Conservation (phyloP, 1,140 invertebrate species). For the Apis laboriosa region DNA sequence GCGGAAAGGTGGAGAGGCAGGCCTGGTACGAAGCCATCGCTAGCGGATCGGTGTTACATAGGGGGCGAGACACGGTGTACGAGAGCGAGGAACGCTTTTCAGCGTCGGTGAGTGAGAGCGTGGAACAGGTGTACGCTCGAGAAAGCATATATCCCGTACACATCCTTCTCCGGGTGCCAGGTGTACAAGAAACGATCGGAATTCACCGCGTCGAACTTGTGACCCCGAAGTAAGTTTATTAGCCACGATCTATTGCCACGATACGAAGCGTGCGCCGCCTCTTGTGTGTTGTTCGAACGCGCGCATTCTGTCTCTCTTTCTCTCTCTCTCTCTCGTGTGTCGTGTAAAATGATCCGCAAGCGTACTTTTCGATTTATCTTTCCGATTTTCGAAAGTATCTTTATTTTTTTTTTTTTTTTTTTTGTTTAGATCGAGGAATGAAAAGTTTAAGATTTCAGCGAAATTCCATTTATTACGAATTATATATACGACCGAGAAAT, state of each 20-base stretch:
- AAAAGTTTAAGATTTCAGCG: too few relatives aligned
- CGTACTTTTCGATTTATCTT: neutral
- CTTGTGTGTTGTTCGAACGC: neutral
- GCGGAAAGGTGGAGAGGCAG: constrained; percentile 1
- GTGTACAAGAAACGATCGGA: constrained; percentile 47
- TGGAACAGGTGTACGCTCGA: constrained; percentile 59
- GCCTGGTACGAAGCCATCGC: constrained; percentile 33
- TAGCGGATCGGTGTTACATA: constrained; percentile 27
- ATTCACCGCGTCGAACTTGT: constrained; percentile 49
- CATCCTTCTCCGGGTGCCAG: constrained; percentile 30
- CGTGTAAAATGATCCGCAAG: too few relatives aligned
- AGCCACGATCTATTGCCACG: constrained; percentile 47
- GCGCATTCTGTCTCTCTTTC: too few relatives aligned
- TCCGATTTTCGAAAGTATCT: neutral
- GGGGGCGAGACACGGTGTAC: constrained; percentile 3
- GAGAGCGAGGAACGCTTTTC: constrained; percentile 29
- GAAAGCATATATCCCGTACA: constrained; percentile 38
- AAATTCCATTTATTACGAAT: too few relatives aligned
- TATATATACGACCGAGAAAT: too few relatives aligned
- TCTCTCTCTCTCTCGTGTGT: neutral
- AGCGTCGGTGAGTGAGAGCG: constrained; percentile 43
- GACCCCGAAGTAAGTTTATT: constrained; percentile 50
- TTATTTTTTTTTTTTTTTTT: too few relatives aligned
- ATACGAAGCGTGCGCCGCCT: constrained; percentile 30
- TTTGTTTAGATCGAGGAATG: neutral